Evolutionary conservation across 2,888 invertebrate species (phyloP).

Genomic region (Latrodectus elegans): DNA sequence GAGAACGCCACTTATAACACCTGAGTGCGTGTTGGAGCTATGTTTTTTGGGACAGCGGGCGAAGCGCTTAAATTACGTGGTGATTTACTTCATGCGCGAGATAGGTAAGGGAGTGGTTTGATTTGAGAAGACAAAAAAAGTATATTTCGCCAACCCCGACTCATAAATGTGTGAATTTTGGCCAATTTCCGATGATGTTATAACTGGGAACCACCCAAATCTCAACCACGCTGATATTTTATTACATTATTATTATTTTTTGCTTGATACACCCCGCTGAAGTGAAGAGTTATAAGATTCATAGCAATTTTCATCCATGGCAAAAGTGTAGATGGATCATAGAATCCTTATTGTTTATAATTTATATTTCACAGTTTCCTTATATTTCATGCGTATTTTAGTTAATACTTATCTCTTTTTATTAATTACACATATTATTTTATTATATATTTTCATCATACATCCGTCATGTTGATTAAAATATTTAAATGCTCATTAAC

Average conservation of each 20-base stretch:
- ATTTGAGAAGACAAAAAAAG: background rate
- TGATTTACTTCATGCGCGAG: constrained; percentile 39
- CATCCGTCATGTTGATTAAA: no score
- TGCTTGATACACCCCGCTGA: no score
- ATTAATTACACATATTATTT: no score
- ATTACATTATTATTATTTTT: background rate
- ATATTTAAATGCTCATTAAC: no score
- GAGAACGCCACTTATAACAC: constrained; percentile 35
- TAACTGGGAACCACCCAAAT: background rate
- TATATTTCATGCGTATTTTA: no score
- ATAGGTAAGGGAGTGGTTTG: constrained; percentile 17
- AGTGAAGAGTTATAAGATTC: no score
- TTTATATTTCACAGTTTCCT: no score
- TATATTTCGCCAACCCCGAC: background rate
- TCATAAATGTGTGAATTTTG: background rate
- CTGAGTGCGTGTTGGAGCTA: constrained; percentile 12
- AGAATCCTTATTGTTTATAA: no score
- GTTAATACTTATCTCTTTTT: no score
- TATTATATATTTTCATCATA: no score
- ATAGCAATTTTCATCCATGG: no score
- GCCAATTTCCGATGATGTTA: background rate
- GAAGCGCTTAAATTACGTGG: constrained; percentile 49
- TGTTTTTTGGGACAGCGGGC: background rate
- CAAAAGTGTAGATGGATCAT: no score
- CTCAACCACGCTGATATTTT: background rate